These are phyloP conservation scores for Oasisia sp. DNA, from an alignment of 2,888 invertebrate species.

Conservation along the genomic window DNA sequence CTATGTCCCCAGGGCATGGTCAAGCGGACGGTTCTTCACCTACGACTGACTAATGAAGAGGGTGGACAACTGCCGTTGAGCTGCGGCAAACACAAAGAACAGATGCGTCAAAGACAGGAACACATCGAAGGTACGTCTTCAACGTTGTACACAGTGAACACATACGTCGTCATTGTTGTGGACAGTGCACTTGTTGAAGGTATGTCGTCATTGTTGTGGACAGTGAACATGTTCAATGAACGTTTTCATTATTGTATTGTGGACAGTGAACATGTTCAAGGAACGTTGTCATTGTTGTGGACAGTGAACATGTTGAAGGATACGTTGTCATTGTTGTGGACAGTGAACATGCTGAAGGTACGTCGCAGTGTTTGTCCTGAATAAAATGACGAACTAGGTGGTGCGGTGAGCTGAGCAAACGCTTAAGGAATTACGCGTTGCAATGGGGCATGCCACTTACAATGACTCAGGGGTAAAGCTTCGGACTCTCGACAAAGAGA, in stretches of 20 bases:
- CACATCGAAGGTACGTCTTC: conserved; percentile 48
- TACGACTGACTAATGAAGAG: conserved; percentile 52
- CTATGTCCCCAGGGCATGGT: conserved; percentile 79
- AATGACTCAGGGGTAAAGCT: no score
- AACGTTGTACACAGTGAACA: not conserved
- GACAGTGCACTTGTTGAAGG: not conserved
- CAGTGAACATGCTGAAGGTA: not conserved
- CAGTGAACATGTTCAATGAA: not conserved
- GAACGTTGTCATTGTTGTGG: not conserved
- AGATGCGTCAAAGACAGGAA: conserved; percentile 50
- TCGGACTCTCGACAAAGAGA: no score
- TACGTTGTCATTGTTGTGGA: not conserved
- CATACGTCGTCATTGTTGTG: not conserved
- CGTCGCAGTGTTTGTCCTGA: no score
- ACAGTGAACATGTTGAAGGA: not conserved
- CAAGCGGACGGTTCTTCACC: conserved; percentile 70
- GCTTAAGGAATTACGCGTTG: no score
- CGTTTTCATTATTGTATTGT: not conserved
- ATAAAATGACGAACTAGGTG: not conserved
- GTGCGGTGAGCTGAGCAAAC: not conserved
- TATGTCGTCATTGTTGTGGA: not conserved
- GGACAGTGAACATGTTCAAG: not conserved
- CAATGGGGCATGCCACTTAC: no score
- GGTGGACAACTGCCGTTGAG: conserved; percentile 37
- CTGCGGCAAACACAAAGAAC: conserved; percentile 43